Conservation (phyloP, 2,113 vertebrate species). For the Mus spicilegus region DNA sequence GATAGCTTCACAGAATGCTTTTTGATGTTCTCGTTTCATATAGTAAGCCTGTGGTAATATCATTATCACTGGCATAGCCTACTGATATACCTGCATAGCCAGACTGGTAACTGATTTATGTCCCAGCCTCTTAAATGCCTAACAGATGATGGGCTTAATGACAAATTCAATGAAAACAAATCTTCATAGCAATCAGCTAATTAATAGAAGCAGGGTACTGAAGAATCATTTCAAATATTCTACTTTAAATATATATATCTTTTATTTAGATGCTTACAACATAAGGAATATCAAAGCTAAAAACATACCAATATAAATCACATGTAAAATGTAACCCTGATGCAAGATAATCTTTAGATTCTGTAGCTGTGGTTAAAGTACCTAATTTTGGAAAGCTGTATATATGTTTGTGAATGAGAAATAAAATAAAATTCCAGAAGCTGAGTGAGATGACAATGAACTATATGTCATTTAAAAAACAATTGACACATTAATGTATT, state of each 20-base stretch:
- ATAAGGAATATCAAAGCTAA: neutral
- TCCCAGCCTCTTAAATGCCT: neutral
- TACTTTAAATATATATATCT: neutral
- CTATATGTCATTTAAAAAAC: neutral
- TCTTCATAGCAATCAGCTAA: conserved; percentile 3
- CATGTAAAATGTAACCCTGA: neutral
- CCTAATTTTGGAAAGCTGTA: neutral
- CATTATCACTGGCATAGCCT: neutral
- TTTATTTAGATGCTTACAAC: neutral
- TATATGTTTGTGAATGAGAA: neutral
- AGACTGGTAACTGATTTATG: neutral
- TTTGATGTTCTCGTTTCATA: neutral
- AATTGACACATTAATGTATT: neutral
- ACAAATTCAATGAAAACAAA: neutral
- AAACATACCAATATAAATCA: neutral
- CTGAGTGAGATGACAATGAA: neutral
- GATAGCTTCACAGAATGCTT: neutral
- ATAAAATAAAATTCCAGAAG: neutral
- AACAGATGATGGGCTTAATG: neutral
- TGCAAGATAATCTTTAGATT: neutral
- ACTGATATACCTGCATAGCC: neutral
- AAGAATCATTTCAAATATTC: conserved; percentile 13
- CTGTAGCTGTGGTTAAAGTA: neutral
- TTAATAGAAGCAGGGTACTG: neutral
- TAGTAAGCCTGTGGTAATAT: neutral